These are phyloP conservation scores for Benthosema pterotum DNA, from an alignment of 2,797 vertebrate species.

Conservation along the genomic window DNA sequence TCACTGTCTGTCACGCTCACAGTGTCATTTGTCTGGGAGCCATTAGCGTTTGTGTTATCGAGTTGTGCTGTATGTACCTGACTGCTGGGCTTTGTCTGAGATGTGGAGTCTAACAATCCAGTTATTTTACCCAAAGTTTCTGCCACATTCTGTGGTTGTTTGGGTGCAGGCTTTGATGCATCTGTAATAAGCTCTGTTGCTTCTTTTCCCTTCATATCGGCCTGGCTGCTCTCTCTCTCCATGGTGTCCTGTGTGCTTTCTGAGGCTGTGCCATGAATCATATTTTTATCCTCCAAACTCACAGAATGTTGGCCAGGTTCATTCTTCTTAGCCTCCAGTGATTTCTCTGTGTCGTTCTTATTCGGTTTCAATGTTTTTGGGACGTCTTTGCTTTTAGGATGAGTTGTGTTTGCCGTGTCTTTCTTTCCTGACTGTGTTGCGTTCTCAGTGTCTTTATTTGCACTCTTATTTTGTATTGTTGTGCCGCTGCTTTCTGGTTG, in stretches of 20 bases:
- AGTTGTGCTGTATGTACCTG: background rate
- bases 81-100: slow-evolving; percentile 17
- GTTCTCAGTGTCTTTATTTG: slow-evolving; percentile 11
- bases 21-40: slow-evolving; percentile 39
- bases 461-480: slow-evolving; percentile 12
- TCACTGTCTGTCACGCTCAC: slow-evolving; percentile 20
- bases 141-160: slow-evolving; percentile 7
- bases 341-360: no score
- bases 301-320: no score
- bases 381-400: slow-evolving; percentile 14
- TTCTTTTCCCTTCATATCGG: slow-evolving; percentile 19
- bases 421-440: background rate
- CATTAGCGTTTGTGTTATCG: slow-evolving; percentile 31
- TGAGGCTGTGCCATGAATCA: slow-evolving; percentile 7
- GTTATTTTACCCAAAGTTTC: slow-evolving; percentile 10
- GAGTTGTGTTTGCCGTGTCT: background rate
- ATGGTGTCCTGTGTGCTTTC: slow-evolving; percentile 5
- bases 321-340: no score
- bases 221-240: slow-evolving; percentile 20
- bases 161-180: slow-evolving; percentile 21
- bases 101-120: slow-evolving; percentile 11
- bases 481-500: slow-evolving; percentile 20
- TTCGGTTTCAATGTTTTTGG: slow-evolving; percentile 23
- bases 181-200: slow-evolving; percentile 10
- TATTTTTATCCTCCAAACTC: slow-evolving; percentile 30